Conservation (phyloP, 1,140 invertebrate species). For the Mylabris phalerata region DNA sequence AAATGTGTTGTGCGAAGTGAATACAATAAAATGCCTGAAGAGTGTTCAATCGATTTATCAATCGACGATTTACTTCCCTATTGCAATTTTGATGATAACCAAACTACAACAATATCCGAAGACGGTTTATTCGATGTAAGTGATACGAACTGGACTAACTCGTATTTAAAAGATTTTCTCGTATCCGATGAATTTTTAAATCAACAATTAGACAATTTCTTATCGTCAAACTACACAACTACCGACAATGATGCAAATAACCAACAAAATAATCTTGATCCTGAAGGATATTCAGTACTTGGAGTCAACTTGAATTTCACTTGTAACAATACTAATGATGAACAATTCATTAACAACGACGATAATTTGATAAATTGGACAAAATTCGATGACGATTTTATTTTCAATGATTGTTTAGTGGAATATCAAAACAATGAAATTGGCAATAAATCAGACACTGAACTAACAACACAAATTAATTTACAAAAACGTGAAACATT, state of each 20-base stretch:
- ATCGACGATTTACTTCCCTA: background rate
- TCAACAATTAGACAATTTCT: conserved; percentile 6
- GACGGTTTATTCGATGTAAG: background rate
- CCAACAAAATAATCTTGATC: background rate
- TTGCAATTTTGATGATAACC: background rate
- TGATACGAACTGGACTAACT: conserved; percentile 16
- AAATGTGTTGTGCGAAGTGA: background rate
- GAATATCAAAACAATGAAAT: background rate
- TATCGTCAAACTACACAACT: conserved; percentile 12
- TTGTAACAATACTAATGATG: conserved; percentile 9
- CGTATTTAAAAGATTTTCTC: conserved; percentile 22
- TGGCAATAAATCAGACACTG: background rate
- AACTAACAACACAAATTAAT: conserved; percentile 17
- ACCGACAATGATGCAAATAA: background rate
- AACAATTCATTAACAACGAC: conserved; percentile 6
- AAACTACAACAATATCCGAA: background rate
- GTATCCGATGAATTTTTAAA: conserved; percentile 4
- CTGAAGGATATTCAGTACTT: conserved; percentile 23
- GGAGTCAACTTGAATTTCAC: conserved; percentile 31
- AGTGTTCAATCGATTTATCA: background rate
- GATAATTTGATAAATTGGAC: background rate
- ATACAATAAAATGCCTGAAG: background rate
- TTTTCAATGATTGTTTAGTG: conserved; percentile 16
- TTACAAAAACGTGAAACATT: background rate
- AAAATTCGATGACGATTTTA: conserved; percentile 5